Percentiles rank a stretch among this genome's conserved stretches.
These are phyloP conservation scores for Notoglanidium macrostoma DNA, from an alignment of 2,797 vertebrate genomes.

Conservation along the genomic window DNA sequence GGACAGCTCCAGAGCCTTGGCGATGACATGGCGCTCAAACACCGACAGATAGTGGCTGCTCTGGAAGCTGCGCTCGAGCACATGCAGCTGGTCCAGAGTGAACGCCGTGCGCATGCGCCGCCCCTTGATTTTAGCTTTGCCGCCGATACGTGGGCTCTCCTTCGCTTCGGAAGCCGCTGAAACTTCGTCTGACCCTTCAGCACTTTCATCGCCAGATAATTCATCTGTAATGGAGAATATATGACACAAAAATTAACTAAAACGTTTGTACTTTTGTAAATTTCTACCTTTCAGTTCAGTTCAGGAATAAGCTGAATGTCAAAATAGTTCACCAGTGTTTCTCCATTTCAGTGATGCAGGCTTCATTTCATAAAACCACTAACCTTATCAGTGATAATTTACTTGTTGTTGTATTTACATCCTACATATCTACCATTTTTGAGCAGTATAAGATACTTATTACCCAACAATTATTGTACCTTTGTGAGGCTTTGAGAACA, in stretches of 20 bases:
- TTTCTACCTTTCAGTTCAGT: not conserved
- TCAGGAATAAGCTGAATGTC: not conserved
- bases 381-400: too few relatives aligned
- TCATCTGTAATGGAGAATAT: conserved; percentile 34
- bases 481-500: not conserved
- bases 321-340: not conserved
- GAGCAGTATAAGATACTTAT: not conserved
- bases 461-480: not conserved
- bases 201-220: not conserved
- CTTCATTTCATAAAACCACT: not conserved
- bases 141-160: not conserved
- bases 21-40: conserved; percentile 73
- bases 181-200: not conserved
- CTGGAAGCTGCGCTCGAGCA: conserved; percentile 75
- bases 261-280: not conserved
- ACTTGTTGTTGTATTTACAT: not conserved
- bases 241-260: too few relatives aligned
- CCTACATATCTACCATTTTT: not conserved
- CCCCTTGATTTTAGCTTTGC: conserved; percentile 47
- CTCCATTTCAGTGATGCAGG: not conserved
- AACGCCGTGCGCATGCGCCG: conserved; percentile 76
- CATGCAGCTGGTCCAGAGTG: conserved; percentile 72
- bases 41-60: conserved; percentile 76
- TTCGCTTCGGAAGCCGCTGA: not conserved
- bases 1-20: conserved; percentile 69